Evolutionary conservation across 2,113 vertebrate genomes (phyloP).

Genomic region (Erinaceus europaeus): DNA sequence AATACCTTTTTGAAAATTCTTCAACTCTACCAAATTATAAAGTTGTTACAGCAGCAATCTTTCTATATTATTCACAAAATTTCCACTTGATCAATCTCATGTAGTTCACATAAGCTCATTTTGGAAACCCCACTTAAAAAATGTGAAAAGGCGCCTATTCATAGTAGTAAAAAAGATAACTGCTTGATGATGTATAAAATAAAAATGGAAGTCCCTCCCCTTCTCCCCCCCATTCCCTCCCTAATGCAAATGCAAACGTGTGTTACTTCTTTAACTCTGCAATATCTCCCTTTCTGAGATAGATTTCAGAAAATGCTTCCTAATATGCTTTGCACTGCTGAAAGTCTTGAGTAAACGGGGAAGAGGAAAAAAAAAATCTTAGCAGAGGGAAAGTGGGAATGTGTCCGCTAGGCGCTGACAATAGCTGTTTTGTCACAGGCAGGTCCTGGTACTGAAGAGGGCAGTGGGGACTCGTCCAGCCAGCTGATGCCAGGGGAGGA

Average conservation of each 20-base stretch:
- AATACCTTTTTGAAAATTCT: background rate
- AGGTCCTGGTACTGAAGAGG: conserved; percentile 88
- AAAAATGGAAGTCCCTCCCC: conserved; percentile 39
- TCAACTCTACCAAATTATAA: conserved; percentile 14
- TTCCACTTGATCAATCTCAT: conserved; percentile 67
- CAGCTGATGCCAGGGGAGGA: conserved; percentile 89
- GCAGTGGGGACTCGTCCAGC: conserved; percentile 86
- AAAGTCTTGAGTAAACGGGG: conserved; percentile 80
- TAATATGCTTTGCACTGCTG: conserved; percentile 39
- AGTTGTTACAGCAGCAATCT: background rate
- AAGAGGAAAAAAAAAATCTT: too few species aligned
- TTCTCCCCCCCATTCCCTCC: background rate
- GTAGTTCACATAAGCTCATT: conserved; percentile 35
- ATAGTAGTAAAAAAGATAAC: conserved; percentile 3
- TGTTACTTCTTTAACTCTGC: background rate
- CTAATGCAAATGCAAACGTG: background rate
- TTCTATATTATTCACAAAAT: background rate
- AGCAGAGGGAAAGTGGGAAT: conserved; percentile 78
- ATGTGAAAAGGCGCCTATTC: background rate
- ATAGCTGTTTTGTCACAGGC: conserved; percentile 92
- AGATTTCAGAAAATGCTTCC: background rate
- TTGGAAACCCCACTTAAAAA: conserved; percentile 71
- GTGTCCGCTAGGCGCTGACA: conserved; percentile 84
- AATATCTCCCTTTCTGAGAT: background rate
- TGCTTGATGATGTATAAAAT: conserved; percentile 2